Evolutionary conservation across 2,113 vertebrate species (phyloP).

Genomic region (Lipotes vexillifer): DNA sequence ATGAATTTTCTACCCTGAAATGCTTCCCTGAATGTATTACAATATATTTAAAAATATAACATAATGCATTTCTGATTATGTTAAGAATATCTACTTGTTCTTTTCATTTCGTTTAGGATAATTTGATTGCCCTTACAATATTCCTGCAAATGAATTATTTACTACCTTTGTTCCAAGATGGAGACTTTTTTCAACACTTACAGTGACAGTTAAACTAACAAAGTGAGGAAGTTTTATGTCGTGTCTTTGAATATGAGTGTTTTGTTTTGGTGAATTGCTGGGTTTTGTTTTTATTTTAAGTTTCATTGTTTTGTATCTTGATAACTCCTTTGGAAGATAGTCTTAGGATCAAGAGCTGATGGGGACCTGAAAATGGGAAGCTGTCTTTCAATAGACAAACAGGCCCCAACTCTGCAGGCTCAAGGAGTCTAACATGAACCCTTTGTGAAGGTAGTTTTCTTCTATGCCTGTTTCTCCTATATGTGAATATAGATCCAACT

Average conservation of each 20-base stretch:
- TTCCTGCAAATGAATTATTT: constrained; percentile 73
- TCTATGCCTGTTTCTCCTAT: constrained; percentile 47
- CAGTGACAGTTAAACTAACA: constrained; percentile 73
- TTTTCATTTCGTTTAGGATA: constrained; percentile 76
- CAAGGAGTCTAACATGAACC: neutral
- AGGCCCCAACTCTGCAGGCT: neutral
- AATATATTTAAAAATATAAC: constrained; percentile 20
- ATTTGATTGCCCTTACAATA: constrained; percentile 73
- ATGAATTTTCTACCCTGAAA: neutral
- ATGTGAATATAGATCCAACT: constrained; percentile 62
- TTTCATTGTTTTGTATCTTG: constrained; percentile 73
- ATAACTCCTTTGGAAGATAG: constrained; percentile 70
- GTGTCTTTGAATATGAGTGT: neutral
- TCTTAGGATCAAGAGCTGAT: constrained; percentile 69
- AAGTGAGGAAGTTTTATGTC: constrained; percentile 70
- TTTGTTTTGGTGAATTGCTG: constrained; percentile 42
- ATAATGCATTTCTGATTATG: constrained; percentile 26
- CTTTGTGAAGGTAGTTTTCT: neutral
- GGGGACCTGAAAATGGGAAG: constrained; percentile 68
- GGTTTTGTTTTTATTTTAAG: constrained; percentile 73
- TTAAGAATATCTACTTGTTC: constrained; percentile 67
- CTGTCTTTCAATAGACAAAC: constrained; percentile 60
- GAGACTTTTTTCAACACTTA: constrained; percentile 76
- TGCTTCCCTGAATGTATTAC: neutral
- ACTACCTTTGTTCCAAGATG: constrained; percentile 69